Conservation (phyloP, 1,140 invertebrate genomes). For the Copidosoma floridanum region DNA sequence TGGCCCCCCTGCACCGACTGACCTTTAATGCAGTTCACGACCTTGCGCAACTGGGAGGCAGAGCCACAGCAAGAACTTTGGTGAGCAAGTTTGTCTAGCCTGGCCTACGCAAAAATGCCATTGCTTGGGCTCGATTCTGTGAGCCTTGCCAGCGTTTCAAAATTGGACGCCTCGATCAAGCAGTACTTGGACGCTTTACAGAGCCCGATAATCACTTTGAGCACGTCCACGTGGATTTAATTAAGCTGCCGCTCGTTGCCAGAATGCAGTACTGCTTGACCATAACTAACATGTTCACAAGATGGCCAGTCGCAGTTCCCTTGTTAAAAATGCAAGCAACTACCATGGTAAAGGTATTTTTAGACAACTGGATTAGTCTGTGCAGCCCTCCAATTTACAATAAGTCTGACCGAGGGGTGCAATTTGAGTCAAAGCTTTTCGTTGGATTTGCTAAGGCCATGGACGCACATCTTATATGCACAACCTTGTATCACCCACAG, state of each 20-base stretch:
- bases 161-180: background rate
- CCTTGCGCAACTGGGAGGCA: no score
- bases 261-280: slow-evolving; percentile 28
- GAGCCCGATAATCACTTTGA: background rate
- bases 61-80: background rate
- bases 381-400: no score
- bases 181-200: background rate
- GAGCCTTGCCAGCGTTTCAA: background rate
- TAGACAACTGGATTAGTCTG: no score
- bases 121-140: background rate
- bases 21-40: background rate
- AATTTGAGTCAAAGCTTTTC: no score
- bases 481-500: no score
- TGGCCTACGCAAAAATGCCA: background rate
- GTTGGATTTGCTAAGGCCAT: no score
- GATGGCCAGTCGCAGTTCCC: no score
- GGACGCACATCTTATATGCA: no score
- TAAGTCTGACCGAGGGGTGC: no score
- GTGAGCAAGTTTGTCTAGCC: background rate
- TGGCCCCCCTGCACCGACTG: background rate
- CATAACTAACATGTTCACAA: background rate
- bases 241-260: background rate
- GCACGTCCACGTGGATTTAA: background rate
- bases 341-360: no score
- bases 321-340: no score